These are phyloP conservation scores for Drosophila pullipes DNA, from an alignment of 2,888 invertebrate species.

Conservation along the genomic window DNA sequence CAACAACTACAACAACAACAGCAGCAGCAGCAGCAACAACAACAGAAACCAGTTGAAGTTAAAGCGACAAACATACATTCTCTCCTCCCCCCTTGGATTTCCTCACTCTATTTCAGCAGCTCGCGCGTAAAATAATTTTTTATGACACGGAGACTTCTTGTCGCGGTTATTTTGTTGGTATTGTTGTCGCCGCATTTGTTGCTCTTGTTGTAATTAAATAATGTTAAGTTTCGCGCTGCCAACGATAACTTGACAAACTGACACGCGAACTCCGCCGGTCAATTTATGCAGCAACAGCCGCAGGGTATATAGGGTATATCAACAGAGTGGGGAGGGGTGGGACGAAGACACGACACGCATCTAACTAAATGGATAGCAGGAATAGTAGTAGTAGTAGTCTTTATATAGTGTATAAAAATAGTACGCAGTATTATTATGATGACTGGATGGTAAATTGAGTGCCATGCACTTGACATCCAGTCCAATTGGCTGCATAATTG, in stretches of 20 bases:
- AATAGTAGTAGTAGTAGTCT: background rate
- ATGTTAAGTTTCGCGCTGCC: slow-evolving; percentile 62
- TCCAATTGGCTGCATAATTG: slow-evolving; percentile 66
- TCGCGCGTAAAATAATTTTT: slow-evolving; percentile 65
- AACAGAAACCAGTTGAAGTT: slow-evolving; percentile 63
- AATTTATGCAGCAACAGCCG: slow-evolving; percentile 28
- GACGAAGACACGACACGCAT: slow-evolving; percentile 7
- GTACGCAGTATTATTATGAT: slow-evolving; percentile 28
- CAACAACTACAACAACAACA: slow-evolving; percentile 31
- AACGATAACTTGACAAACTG: slow-evolving; percentile 58
- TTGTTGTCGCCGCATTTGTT: slow-evolving; percentile 72
- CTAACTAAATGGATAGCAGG: slow-evolving; percentile 14
- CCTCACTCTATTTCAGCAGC: slow-evolving; percentile 22
- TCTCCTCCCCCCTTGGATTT: background rate
- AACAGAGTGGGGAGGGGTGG: background rate
- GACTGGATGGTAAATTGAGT: slow-evolving; percentile 46
- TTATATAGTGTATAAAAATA: slow-evolving; percentile 46
- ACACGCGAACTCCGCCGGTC: slow-evolving; percentile 61
- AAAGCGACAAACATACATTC: slow-evolving; percentile 25
- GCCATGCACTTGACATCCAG: slow-evolving; percentile 67
- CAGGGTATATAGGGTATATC: background rate
- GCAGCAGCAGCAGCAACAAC: slow-evolving; percentile 10
- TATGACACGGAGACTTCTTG: slow-evolving; percentile 71
- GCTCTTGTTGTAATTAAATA: slow-evolving; percentile 74
- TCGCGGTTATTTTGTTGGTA: slow-evolving; percentile 35